Percentiles rank a stretch among this genome's conserved stretches.
phyloP scores from a whole-genome alignment of 2,888 invertebrate genomes.

The Diaphora mendica region DNA sequence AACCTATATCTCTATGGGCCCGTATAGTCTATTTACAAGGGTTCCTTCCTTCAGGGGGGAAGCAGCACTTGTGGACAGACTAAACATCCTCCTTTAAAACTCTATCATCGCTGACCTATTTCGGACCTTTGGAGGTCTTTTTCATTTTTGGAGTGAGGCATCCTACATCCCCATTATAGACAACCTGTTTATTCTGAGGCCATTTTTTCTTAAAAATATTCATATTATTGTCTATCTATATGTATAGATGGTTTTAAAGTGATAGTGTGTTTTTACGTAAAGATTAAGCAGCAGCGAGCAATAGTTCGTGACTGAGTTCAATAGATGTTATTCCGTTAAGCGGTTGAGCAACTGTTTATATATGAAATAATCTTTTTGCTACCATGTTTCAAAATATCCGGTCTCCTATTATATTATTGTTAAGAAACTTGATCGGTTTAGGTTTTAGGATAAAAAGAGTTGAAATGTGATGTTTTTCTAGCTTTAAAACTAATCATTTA shows the following conservation, averaged over 20 bases:
- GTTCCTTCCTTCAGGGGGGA: too few species aligned
- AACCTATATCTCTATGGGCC: too few species aligned
- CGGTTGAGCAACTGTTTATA: conserved; percentile 38
- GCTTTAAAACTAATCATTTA: neutral
- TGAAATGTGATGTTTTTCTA: conserved; percentile 1
- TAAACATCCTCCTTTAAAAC: too few species aligned
- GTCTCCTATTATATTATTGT: conserved; percentile 27
- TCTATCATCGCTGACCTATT: too few species aligned
- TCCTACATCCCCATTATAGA: too few species aligned
- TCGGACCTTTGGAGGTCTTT: too few species aligned
- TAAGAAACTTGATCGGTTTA: conserved; percentile 15
- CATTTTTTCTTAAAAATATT: too few species aligned
- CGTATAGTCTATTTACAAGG: too few species aligned
- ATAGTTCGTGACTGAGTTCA: conserved; percentile 41
- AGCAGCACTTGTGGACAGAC: too few species aligned
- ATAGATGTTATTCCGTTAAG: conserved; percentile 34
- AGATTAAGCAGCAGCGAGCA: conserved; percentile 14
- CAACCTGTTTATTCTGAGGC: too few species aligned
- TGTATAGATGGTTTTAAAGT: neutral
- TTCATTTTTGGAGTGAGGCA: too few species aligned
- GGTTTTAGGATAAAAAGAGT: neutral
- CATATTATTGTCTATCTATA: too few species aligned
- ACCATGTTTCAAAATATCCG: conserved; percentile 45
- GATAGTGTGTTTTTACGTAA: conserved; percentile 44
- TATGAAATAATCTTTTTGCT: conserved; percentile 31